Evolutionary conservation across 2,113 vertebrate genomes (phyloP).

Genomic region (Ochotona princeps): DNA sequence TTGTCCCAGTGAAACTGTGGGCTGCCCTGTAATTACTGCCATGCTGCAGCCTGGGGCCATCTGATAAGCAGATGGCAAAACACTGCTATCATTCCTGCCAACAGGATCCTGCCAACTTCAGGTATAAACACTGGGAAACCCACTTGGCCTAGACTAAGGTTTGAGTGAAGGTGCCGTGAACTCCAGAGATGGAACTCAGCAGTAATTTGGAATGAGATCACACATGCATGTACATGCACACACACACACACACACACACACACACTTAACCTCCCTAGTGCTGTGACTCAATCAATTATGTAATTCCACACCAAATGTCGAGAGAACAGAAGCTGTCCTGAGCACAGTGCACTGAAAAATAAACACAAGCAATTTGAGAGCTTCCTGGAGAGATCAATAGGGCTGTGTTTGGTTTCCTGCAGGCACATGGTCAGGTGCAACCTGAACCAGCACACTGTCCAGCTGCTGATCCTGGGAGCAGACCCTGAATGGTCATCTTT

Average conservation of each 20-base stretch:
- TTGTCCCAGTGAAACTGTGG: not conserved
- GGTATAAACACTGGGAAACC: not conserved
- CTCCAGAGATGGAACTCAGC: not conserved
- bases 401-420: not conserved
- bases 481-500: not conserved
- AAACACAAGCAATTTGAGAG: not conserved
- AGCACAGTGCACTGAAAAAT: not conserved
- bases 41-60: not conserved
- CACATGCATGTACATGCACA: no score
- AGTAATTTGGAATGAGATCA: not conserved
- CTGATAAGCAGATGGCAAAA: constrained; percentile 50
- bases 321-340: not conserved
- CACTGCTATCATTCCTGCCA: not conserved
- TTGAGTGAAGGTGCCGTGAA: no score
- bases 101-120: not conserved
- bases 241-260: no score
- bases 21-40: not conserved
- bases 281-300: not conserved
- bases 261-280: not conserved
- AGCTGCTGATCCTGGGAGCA: not conserved
- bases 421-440: fast-evolving
- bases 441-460: not conserved
- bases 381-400: not conserved
- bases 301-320: not conserved
- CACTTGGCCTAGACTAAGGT: not conserved